Base-by-base conservation (phyloP, 1,140 invertebrate genomes). In the Drosophila rhopaloa region DNA sequence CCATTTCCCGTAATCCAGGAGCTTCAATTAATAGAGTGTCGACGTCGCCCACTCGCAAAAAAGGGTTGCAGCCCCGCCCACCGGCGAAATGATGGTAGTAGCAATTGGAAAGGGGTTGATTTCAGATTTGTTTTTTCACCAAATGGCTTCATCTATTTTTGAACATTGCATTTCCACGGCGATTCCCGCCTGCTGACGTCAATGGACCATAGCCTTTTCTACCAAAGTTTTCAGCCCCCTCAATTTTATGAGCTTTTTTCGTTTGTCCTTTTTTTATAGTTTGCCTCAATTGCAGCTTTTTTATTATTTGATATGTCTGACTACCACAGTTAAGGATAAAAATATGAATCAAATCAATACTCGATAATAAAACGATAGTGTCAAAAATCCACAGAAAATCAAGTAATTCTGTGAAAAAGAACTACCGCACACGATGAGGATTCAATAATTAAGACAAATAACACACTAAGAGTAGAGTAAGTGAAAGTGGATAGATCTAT, bases 21-120 rank as follows among this genome's bases (percentile, higher is more conserved):
- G 89, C 89, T 91, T 91, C 89, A 91, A 91, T 91, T 91, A 91
- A 91, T 91, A 83, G 81, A 91, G 83, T 91, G 81, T 90, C 75
- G 85, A 53, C 78, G 54, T 54, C 56, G 70, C 51, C 38, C 50
- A 48, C 46, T 43, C 32, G 50, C 53, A 11, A 38, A 65, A 41
- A 46, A 46, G 84, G 83, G 84, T 88, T 80, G 82, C 68, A 67
- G 5, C 55, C 40, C 27, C 19, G 29, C 27, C 48, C 48, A 29
- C 44, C 48, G 24, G 8, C n/a, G 1, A 29, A 48, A 48, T 9
- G 47, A n/a, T 48, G 47, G 13, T 13, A n/a, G 6, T 29, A 24
- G 48, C 48, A 10, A 16, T 35, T 14, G 29, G 29, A 51, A 37
- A 40, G 29, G 62, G 67, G 65, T 40, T 47, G 65, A 7, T 48